These are phyloP conservation scores for Brachypodius melanocephalos DNA, from an alignment of 2,113 vertebrate species.

Conservation along the genomic window DNA sequence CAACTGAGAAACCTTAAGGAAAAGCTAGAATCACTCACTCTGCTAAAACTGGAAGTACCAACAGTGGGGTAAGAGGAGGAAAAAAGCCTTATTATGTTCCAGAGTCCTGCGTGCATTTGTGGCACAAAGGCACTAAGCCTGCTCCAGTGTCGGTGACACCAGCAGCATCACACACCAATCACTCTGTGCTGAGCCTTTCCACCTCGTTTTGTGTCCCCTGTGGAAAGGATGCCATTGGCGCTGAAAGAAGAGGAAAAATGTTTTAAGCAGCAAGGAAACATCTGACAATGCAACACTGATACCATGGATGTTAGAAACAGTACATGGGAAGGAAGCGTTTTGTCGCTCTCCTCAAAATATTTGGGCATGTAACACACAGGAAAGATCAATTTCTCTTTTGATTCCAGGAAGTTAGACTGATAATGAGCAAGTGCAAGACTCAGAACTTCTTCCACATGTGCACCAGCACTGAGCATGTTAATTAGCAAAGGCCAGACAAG, in stretches of 20 bases:
- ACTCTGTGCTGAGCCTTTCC: accelerated
- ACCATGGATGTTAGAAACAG: not conserved
- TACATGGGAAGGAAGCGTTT: not conserved
- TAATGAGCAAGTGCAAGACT: not conserved
- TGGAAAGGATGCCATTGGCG: not conserved
- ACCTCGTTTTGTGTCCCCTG: not conserved
- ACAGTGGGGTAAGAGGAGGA: not conserved
- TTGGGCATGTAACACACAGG: not conserved
- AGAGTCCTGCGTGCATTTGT: not conserved
- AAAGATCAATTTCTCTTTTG: not conserved
- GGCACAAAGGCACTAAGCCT: not conserved
- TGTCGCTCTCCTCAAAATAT: not conserved
- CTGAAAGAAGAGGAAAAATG: not conserved
- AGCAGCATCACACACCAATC: accelerated
- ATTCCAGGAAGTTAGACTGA: not conserved
- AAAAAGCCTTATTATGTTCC: not conserved
- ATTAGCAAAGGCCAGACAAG: not conserved
- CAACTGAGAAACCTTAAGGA: not conserved
- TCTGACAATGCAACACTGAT: not conserved
- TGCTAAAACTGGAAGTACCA: not conserved
- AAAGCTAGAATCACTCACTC: not conserved
- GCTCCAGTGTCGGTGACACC: accelerated
- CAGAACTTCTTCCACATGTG: not conserved
- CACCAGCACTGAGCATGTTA: not conserved
- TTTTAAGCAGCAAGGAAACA: not conserved